Base-by-base conservation (phyloP, 53 echinoderm and acorn worm genomes). In the Glandiceps talaboti region DNA sequence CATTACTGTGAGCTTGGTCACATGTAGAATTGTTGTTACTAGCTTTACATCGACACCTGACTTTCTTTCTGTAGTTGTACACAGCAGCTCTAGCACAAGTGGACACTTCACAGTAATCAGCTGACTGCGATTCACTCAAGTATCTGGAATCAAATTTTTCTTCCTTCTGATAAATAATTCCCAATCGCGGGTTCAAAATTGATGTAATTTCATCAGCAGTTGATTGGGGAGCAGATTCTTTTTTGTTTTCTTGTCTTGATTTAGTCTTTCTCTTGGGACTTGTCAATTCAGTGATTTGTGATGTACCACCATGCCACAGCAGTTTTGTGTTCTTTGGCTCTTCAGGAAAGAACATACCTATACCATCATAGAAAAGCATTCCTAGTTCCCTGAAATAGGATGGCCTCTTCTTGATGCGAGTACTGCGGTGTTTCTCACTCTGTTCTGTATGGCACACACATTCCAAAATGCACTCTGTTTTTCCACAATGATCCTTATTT, bases 331-430 rank as follows among this genome's bases (percentile, higher is more conserved):
- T 32, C 32, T 79, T 79, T 73, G 77, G 73, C 30, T 83, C 76
- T 12, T 73, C 81, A 28, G 1, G 80, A 29, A 77, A 82, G 45
- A 91, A 74, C 83, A 91, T 80, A 14, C 91, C 91, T 14, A 80
- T 77, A 26, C 79, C 91, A 82, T 89, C 94, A 77, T 94, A 94
- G 74, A 94, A 91, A 1, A 89, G 82, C 94, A 94, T 91, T 27
- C 87, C 91, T 26, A 74, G 33, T 33, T 85, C 82, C 74, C 80
- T 74, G 30, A 89, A 89, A 20, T 82, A 79, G 26, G 91, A 86
- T 1, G 89, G 94, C 81, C 91, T 87, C 77, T 91, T 86, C 26
- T 87, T 79, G 27, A 75, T 74, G 26, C 91, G 82, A 12, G 64
- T 45, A 45, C 64, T 45, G 20, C 64, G 64, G 64, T 45, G 64